Evolutionary conservation across 1,140 invertebrate genomes (phyloP), one percentile per base, ranked within the genome.

Genomic region (Drosophila elegans): DNA sequence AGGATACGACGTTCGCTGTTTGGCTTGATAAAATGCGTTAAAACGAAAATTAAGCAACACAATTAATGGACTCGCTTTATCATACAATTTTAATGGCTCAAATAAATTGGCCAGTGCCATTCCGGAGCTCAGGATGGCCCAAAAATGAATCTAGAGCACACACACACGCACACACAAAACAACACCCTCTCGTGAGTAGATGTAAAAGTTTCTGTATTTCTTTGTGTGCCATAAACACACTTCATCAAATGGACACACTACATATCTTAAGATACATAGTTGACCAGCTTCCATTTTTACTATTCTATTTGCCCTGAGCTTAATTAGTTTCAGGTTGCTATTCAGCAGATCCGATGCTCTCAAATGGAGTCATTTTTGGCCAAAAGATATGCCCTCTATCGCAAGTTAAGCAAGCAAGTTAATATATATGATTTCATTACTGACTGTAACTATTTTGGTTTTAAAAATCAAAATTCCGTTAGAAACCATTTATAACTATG

Each of bases 41-140:
- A 83, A 88, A 88, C 71, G 79, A 88, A 83, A 88, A 88, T 88
- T 88, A 88, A 88, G 83, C 83, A 88, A 88, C 79, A 89, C 80
- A 88, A 89, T 89, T 89, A 88, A 88, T 89, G 84, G 79, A 52
- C 61, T 66, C 64, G 72, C 68, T 89, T 88, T 83, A 83, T 89
- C 83, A 88, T 84, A 89, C 84, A 89, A 83, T 89, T 88, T 89
- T 88, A 83, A 88, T 88, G 84, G 84, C 72, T 41, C 72, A 80
- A 89, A 88, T 89, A 88, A 88, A 88, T 89, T 89, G 84, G 72
- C 46, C 71, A 57, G 75, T 78, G 81, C 78, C 72, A 60, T 66
- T 64, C 64, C 32, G 57, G 52, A 54, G 45, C 11, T 16, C 53
- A 21, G 62, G 73, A 77, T 77, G 49, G 61, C 55, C 59, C 51